phyloP scores from a whole-genome alignment of 2,797 vertebrate species.

The Acrocephalus scirpaceus region DNA sequence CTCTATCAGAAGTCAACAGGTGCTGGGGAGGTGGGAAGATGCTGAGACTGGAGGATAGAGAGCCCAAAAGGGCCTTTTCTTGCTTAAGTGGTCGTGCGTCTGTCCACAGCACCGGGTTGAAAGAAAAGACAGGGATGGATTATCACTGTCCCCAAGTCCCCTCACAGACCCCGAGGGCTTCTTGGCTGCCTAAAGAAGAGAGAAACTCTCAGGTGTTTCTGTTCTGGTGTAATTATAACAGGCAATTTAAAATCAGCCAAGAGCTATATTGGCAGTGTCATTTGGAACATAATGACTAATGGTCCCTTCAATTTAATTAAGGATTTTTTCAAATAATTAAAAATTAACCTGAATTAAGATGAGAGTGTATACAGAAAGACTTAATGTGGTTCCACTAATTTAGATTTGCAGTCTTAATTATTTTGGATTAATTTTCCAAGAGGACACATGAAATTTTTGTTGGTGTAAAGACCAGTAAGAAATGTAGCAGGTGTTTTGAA shows the following conservation, averaged over 20 bases:
- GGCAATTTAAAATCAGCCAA: neutral
- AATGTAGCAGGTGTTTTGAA: neutral
- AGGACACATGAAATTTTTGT: accelerated
- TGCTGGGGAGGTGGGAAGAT: neutral
- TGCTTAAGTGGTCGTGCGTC: accelerated
- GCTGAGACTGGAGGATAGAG: accelerated
- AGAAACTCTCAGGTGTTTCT: neutral
- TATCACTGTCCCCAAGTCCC: neutral
- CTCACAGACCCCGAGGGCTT: neutral
- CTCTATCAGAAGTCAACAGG: neutral
- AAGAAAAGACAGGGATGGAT: neutral
- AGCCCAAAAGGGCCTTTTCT: neutral
- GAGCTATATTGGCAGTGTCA: neutral
- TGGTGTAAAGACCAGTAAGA: neutral
- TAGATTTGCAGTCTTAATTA: neutral
- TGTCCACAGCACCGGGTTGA: neutral
- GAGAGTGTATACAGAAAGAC: neutral
- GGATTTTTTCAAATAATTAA: neutral
- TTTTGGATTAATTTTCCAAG: neutral
- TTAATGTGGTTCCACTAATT: neutral
- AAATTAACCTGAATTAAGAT: neutral
- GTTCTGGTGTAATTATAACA: neutral
- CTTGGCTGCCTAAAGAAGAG: neutral
- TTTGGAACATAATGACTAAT: neutral
- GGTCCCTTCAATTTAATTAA: neutral